These are phyloP conservation scores for Echinarachnius parma DNA, from an alignment of 53 echinoderm and acorn worm genomes.

Conservation along the genomic window DNA sequence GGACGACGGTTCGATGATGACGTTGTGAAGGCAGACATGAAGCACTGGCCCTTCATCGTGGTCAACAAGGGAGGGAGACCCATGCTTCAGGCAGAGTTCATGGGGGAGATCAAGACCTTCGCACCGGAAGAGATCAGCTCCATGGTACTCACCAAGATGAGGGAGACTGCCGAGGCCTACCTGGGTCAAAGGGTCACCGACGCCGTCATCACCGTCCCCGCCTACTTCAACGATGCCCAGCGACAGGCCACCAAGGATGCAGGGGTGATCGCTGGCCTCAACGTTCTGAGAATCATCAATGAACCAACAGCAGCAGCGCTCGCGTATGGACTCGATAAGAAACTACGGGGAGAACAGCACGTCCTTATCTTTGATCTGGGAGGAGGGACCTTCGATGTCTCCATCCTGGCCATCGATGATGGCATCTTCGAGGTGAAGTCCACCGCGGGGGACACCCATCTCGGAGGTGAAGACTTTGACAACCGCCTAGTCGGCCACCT, in stretches of 20 bases:
- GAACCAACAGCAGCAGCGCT: conserved; percentile 88
- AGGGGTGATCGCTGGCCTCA: conserved; percentile 80
- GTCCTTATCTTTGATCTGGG: conserved; percentile 86
- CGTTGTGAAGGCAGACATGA: conserved; percentile 72
- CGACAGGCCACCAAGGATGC: conserved; percentile 84
- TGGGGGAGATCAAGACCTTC: conserved; percentile 64
- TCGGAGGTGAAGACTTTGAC: conserved; percentile 94
- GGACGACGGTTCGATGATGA: conserved; percentile 61
- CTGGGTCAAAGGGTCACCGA: conserved; percentile 63
- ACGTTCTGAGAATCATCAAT: conserved; percentile 78
- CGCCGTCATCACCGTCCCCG: conserved; percentile 76
- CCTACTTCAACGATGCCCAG: conserved; percentile 72
- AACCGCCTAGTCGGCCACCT: conserved; percentile 68
- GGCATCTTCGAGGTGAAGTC: conserved; percentile 75
- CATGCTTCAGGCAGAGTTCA: conserved; percentile 56
- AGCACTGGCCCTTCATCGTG: conserved; percentile 76
- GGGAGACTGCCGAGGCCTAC: conserved; percentile 79
- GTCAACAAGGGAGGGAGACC: conserved; percentile 60
- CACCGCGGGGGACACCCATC: conserved; percentile 72
- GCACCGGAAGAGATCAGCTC: conserved; percentile 70
- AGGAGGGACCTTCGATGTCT: conserved; percentile 41
- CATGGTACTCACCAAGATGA: conserved; percentile 85
- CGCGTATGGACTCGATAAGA: conserved; percentile 92
- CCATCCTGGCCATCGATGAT: conserved; percentile 66
- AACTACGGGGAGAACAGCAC: conserved; percentile 67